Percentiles rank a stretch among this genome's conserved stretches.
These are phyloP conservation scores for Hirudinaria manillensis DNA, from an alignment of 2,888 invertebrate genomes.

Conservation along the genomic window DNA sequence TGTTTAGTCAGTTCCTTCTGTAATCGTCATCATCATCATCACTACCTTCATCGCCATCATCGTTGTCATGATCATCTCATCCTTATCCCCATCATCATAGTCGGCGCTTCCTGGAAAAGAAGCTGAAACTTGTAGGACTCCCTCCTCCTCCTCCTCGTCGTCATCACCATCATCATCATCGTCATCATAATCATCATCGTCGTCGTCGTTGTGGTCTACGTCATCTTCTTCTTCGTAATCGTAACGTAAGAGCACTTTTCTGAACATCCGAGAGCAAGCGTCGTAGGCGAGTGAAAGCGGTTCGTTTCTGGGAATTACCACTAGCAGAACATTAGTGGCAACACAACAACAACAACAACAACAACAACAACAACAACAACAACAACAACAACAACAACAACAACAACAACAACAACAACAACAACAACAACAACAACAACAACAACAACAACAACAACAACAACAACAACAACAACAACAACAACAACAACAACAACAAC, in stretches of 20 bases:
- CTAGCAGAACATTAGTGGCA: too few species aligned
- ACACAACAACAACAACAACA: background rate
- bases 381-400: background rate
- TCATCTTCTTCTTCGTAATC: background rate
- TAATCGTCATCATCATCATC: background rate
- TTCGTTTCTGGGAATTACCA: too few species aligned
- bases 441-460: constrained; percentile 1
- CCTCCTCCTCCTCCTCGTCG: background rate
- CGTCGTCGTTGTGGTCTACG: background rate
- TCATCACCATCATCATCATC: constrained; percentile 1
- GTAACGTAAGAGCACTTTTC: background rate
- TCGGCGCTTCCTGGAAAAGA: too few species aligned
- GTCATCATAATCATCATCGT: too few species aligned
- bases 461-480: background rate
- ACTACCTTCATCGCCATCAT: background rate
- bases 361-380: background rate
- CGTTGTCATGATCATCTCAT: background rate
- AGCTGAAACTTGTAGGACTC: background rate
- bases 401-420: constrained; percentile 11
- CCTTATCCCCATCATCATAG: background rate
- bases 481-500: background rate
- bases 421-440: constrained; percentile 10
- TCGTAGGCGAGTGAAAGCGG: background rate
- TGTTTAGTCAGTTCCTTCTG: background rate
- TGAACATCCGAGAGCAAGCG: background rate